Conservation (phyloP, 2,888 invertebrate species). For the Drosophila paranaensis region DNA sequence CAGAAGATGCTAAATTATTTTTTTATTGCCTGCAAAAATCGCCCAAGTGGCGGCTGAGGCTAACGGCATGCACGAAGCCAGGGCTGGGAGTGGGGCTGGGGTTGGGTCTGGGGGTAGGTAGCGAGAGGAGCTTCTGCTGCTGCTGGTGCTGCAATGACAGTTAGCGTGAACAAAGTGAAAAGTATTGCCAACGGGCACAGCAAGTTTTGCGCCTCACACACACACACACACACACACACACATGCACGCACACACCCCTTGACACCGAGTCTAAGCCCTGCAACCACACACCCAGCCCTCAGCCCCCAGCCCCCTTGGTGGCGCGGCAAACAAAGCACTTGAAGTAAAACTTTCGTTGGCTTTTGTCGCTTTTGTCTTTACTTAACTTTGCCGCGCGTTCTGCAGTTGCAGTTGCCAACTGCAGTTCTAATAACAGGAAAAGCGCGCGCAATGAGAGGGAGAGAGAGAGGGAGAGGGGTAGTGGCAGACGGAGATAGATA, state of each 20-base stretch:
- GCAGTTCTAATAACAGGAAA: constrained; percentile 61
- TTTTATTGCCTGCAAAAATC: constrained; percentile 70
- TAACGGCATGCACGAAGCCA: not conserved
- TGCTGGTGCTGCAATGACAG: constrained; percentile 63
- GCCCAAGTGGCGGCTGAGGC: constrained; percentile 19
- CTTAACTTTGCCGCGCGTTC: constrained; percentile 62
- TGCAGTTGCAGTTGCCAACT: constrained; percentile 68
- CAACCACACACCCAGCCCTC: not conserved
- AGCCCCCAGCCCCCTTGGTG: not conserved
- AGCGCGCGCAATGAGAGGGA: not conserved
- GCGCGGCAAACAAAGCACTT: constrained; percentile 73
- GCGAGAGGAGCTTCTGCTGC: constrained; percentile 23
- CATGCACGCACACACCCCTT: not conserved
- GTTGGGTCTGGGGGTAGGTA: not conserved
- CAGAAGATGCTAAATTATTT: constrained; percentile 70
- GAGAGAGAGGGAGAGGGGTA: no score
- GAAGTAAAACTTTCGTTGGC: constrained; percentile 71
- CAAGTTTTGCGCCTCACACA: constrained; percentile 46
- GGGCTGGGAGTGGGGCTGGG: no score
- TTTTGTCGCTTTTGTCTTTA: constrained; percentile 75
- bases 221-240: not conserved
- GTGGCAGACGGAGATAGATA: no score
- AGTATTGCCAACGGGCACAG: constrained; percentile 71
- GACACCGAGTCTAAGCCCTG: not conserved
- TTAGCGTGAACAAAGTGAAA: constrained; percentile 77